Evolutionary conservation across 2,113 vertebrate genomes (phyloP).

Genomic region (Ia io): DNA sequence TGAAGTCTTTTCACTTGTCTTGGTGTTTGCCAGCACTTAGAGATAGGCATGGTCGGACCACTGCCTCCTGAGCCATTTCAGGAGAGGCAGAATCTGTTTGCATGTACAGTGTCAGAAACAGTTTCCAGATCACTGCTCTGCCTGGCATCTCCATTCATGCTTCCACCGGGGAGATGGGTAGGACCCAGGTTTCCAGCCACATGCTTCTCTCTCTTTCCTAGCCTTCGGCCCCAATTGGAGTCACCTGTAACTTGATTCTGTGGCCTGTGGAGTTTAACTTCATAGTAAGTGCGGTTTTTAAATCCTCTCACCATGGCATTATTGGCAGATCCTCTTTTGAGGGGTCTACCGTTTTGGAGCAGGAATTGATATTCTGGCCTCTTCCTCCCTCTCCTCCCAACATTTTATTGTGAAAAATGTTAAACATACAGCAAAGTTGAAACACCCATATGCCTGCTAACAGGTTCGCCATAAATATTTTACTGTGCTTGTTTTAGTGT

Average conservation of each 20-base stretch:
- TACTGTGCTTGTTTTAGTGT: background rate
- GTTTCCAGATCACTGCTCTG: slow-evolving; percentile 66
- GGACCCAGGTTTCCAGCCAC: slow-evolving; percentile 1
- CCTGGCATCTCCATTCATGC: slow-evolving; percentile 51
- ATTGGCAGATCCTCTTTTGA: slow-evolving; percentile 39
- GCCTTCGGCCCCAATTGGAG: slow-evolving; percentile 1
- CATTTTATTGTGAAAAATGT: slow-evolving; percentile 4
- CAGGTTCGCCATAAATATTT: background rate
- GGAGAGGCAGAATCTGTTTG: slow-evolving; percentile 54
- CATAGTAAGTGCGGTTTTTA: background rate
- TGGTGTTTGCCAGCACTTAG: slow-evolving; percentile 64
- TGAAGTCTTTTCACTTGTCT: background rate
- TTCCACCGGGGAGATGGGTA: background rate
- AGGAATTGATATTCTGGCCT: background rate
- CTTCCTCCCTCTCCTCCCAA: background rate
- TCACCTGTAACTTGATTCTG: slow-evolving; percentile 37
- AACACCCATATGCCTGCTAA: background rate
- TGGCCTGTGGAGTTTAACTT: rapidly evolving
- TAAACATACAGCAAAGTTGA: background rate
- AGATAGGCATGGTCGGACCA: slow-evolving; percentile 44
- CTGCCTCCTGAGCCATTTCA: slow-evolving; percentile 63
- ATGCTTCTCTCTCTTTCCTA: slow-evolving; percentile 45
- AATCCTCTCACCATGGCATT: slow-evolving; percentile 42
- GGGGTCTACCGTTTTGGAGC: background rate
- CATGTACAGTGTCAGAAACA: slow-evolving; percentile 59